Conservation (phyloP, 2,113 vertebrate species). For the Synchiropus splendidus region DNA sequence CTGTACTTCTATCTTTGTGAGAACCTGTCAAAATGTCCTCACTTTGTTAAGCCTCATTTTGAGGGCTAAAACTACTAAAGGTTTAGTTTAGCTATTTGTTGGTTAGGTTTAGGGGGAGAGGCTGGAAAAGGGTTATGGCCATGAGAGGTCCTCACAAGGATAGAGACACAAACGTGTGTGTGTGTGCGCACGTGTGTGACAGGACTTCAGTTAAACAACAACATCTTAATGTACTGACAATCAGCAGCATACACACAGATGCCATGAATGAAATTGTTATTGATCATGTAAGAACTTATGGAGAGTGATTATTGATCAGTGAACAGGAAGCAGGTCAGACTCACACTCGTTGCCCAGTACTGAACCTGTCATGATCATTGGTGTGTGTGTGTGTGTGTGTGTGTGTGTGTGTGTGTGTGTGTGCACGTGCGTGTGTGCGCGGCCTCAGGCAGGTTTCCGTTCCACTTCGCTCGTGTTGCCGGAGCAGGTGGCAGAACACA, state of each 20-base stretch:
- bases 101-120: too few species aligned
- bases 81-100: too few species aligned
- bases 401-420: conserved; percentile 18
- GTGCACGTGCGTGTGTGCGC: conserved; percentile 13
- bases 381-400: conserved; percentile 10
- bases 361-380: neutral
- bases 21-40: too few species aligned
- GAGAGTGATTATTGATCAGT: too few species aligned
- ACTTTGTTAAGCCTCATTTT: too few species aligned
- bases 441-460: conserved; percentile 45
- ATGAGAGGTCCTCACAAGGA: conserved; percentile 19
- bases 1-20: too few species aligned
- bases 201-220: conserved; percentile 16
- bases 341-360: too few species aligned
- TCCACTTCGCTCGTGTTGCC: conserved; percentile 43
- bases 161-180: conserved; percentile 21
- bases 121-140: too few species aligned
- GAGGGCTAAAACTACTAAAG: too few species aligned
- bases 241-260: conserved; percentile 18
- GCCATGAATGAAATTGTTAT: conserved; percentile 2
- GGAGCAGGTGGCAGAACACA: conserved; percentile 43
- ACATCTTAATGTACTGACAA: neutral
- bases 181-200: conserved; percentile 21
- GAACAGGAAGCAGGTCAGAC: too few species aligned
- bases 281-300: too few species aligned